Evolutionary conservation across 2,888 invertebrate species (phyloP), one percentile per base, ranked within the genome.

Genomic region (Geotrupes spiniger): DNA sequence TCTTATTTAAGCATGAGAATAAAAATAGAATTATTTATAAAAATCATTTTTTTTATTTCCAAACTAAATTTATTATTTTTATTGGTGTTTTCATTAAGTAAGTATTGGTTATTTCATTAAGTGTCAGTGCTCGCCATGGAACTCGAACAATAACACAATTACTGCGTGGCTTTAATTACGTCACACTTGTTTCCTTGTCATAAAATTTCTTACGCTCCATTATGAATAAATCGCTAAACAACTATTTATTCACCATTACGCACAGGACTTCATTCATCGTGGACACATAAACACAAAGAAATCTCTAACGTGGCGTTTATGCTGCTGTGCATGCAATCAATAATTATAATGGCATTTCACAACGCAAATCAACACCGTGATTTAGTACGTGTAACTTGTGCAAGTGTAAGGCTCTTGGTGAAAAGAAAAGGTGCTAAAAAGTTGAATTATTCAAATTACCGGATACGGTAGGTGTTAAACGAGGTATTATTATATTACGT

Each of bases 311-410:
- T 37, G 27, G 29, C 37, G 21, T 36, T 36, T 17, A 42, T 42
- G 36, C 33, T 42, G 33, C 21, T 33, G 15, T 31, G 42, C 33
- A 37, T 43, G 36, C 43, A 36, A 43, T 36, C 43, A 44, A 36
- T 44, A 44, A 44, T 38, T 44, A 38, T 17, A 44, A 37, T 44
- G 44, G 38, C 37, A 44, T 44, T 38, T 44, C 44, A 43, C 27
- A 29, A 37, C 4, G 21, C 21, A 21, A 21, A n/a, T n/a, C n/a
- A n/a, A n/a, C n/a, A n/a, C n/a, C 21, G 6, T 4, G 3, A 21
- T 21, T 21, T 21, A 21, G 21, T 21, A 21, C 6, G 21, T 6
- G 21, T 21, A 21, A 21, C 21, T 21, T 21, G 6, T 21, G 21
- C 6, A 21, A 21, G 3, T 21, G 21, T 21, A 21, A 12, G 31